A percentile compares a stretch with the other conserved stretches of the same genome.
Evolutionary conservation across 2,888 invertebrate genomes (phyloP).

Genomic region (Leucophenga montana): DNA sequence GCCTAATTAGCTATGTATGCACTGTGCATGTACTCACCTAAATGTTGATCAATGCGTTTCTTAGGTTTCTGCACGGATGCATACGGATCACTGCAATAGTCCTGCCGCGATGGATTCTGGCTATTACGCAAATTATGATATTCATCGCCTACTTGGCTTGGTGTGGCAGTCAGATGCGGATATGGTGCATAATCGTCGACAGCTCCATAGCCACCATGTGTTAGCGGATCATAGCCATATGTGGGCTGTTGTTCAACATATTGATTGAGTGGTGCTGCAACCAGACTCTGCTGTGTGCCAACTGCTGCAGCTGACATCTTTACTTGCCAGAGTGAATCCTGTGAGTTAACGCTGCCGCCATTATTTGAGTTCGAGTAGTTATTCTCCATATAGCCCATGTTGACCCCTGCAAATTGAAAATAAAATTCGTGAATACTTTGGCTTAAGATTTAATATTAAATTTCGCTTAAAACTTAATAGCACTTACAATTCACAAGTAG

Average conservation of each 20-base stretch:
- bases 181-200: constrained; percentile 90
- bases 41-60: constrained; percentile 89
- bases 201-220: constrained; percentile 87
- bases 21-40: constrained; percentile 78
- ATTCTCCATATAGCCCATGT: constrained; percentile 92
- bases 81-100: constrained; percentile 91
- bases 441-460: too few relatives aligned
- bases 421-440: constrained; percentile 12
- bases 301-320: constrained; percentile 87
- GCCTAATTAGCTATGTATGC: neutral
- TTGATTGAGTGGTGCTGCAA: constrained; percentile 74
- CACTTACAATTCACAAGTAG: too few relatives aligned
- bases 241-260: constrained; percentile 80
- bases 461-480: too few relatives aligned
- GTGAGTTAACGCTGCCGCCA: constrained; percentile 95
- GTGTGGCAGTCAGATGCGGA: constrained; percentile 82
- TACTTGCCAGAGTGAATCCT: constrained; percentile 95
- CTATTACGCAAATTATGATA: constrained; percentile 82
- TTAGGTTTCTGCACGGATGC: constrained; percentile 92
- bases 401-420: constrained; percentile 78
- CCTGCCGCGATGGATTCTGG: constrained; percentile 89
- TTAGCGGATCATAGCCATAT: constrained; percentile 84
- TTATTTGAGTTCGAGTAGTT: constrained; percentile 95
- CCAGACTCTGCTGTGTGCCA: constrained; percentile 78
- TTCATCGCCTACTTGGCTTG: constrained; percentile 79